Conservation (phyloP, 2,113 vertebrate species). For the Scalopus aquaticus region DNA sequence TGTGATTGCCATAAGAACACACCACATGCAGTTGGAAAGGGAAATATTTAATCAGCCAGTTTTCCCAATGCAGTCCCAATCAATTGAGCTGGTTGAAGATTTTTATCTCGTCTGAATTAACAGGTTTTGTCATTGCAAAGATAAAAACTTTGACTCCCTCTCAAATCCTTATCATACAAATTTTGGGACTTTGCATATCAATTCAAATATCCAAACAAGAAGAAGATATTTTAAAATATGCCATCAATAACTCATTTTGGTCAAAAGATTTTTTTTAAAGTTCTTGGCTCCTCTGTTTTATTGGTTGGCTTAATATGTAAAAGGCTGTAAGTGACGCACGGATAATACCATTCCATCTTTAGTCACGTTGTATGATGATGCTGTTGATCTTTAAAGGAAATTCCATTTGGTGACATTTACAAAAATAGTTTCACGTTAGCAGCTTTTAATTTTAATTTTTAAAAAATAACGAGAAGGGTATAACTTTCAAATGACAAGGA, state of each 20-base stretch:
- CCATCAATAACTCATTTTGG: conserved; percentile 1
- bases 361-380: conserved; percentile 47
- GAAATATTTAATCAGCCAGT: conserved; percentile 58
- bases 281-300: neutral
- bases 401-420: conserved; percentile 77
- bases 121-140: conserved; percentile 4
- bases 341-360: conserved; percentile 63
- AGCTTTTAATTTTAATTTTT: conserved; percentile 75
- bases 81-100: neutral
- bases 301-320: conserved; percentile 18
- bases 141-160: neutral
- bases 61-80: conserved; percentile 27
- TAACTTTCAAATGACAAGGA: conserved; percentile 7
- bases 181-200: neutral
- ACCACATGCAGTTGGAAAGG: conserved; percentile 55
- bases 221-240: neutral
- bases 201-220: neutral
- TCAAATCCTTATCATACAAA: neutral
- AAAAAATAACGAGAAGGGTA: neutral
- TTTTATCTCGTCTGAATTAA: conserved; percentile 40
- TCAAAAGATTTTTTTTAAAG: neutral
- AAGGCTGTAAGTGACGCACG: conserved; percentile 12
- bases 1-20: conserved; percentile 48
- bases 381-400: conserved; percentile 76
- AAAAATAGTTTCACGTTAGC: conserved; percentile 70